Conservation (phyloP, 2,113 vertebrate genomes). For the Turnix velox region DNA sequence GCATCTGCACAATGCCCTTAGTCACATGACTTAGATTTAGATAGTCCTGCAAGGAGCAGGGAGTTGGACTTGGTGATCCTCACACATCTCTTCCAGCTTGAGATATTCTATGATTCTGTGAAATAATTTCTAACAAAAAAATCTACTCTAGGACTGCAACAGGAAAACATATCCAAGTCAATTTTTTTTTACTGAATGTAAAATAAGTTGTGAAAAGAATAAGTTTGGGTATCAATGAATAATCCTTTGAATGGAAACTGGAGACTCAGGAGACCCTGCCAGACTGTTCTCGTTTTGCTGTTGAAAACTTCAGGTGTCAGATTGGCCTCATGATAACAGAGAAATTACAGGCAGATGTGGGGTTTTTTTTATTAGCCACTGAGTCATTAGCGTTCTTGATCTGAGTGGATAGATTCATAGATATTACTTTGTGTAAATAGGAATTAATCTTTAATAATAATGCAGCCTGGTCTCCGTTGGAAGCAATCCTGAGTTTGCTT, state of each 20-base stretch:
- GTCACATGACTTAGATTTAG: neutral
- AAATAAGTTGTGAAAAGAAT: neutral
- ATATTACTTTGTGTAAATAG: neutral
- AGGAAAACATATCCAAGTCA: neutral
- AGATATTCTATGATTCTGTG: neutral
- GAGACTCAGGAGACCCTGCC: accelerated
- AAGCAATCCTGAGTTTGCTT: neutral
- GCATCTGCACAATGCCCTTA: accelerated
- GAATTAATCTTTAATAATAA: neutral
- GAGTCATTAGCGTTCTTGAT: neutral
- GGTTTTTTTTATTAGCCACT: accelerated
- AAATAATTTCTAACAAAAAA: neutral
- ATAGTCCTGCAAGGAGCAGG: neutral
- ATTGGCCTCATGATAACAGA: neutral
- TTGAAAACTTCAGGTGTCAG: neutral
- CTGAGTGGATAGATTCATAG: neutral
- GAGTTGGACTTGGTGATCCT: neutral
- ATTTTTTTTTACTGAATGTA: neutral
- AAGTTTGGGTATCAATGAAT: neutral
- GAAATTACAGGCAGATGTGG: neutral
- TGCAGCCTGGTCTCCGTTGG: neutral
- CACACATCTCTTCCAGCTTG: accelerated
- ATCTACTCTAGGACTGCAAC: neutral
- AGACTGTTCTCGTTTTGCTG: neutral
- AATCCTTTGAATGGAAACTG: neutral